Percentiles rank a stretch among this genome's conserved stretches.
phyloP scores from a whole-genome alignment of 2,797 vertebrate genomes.

The Pogoniulus pusillus region DNA sequence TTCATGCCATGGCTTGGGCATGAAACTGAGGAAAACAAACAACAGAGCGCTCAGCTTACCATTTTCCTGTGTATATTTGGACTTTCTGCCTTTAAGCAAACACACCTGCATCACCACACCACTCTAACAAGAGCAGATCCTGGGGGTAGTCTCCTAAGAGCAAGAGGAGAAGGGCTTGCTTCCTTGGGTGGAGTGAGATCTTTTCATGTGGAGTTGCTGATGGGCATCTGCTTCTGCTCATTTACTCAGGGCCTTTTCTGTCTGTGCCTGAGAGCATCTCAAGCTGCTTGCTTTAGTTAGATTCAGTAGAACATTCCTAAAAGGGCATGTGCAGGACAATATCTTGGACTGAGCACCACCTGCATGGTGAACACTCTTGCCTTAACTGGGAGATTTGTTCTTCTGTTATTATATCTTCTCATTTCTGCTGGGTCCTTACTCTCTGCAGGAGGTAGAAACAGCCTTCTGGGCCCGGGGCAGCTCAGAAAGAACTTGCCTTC shows the following conservation, averaged over 20 bases:
- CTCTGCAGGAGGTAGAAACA: background rate
- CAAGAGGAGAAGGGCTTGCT: background rate
- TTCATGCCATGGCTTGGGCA: background rate
- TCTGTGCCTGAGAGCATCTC: background rate
- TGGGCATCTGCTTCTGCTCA: background rate
- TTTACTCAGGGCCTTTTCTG: background rate
- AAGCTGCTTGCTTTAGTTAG: background rate
- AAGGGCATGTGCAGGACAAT: background rate
- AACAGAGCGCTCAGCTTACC: background rate
- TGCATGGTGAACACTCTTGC: background rate
- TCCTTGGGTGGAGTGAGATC: background rate
- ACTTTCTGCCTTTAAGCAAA: background rate
- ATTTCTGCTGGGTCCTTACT: background rate
- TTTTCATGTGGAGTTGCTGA: background rate
- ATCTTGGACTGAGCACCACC: background rate
- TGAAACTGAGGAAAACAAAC: background rate
- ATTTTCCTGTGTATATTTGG: background rate
- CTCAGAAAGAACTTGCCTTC: background rate
- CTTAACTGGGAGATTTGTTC: background rate
- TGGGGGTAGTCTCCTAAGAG: background rate
- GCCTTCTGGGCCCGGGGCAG: background rate
- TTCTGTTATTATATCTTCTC: background rate
- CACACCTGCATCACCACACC: background rate
- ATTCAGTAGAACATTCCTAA: background rate
- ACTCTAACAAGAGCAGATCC: background rate